These are phyloP conservation scores for Cottus gobio DNA, from an alignment of 2,113 vertebrate species.

Conservation along the genomic window DNA sequence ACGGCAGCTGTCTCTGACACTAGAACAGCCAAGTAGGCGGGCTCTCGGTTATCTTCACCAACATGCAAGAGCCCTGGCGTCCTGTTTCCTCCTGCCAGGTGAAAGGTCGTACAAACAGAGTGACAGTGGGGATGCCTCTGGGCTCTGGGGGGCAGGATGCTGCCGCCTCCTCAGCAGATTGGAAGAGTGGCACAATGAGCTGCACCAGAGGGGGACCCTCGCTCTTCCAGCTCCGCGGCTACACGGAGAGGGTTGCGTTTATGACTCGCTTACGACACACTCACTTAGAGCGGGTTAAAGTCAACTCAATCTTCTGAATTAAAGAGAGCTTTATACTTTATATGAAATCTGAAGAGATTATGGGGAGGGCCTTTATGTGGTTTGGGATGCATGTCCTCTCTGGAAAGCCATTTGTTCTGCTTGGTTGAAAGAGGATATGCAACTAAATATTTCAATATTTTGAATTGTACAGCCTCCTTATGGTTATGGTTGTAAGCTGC, in stretches of 20 bases:
- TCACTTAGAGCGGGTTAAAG: not conserved
- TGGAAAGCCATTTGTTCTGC: not conserved
- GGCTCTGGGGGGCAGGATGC: conserved; percentile 74
- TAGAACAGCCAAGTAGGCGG: conserved; percentile 38
- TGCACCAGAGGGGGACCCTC: conserved; percentile 23
- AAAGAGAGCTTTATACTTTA: not conserved
- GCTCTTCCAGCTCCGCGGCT: conserved; percentile 32
- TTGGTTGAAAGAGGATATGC: not conserved
- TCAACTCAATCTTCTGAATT: not conserved
- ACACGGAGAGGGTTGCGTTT: not conserved
- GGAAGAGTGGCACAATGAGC: conserved; percentile 59
- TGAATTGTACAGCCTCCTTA: not conserved
- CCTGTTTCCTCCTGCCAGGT: conserved; percentile 82
- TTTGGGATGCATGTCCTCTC: not conserved
- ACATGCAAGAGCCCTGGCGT: conserved; percentile 75
- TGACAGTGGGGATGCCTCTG: conserved; percentile 69
- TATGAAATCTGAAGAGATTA: not conserved
- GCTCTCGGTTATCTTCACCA: conserved; percentile 77
- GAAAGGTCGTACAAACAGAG: conserved; percentile 82
- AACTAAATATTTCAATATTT: not conserved
- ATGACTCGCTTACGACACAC: not conserved
- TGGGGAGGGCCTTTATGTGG: not conserved
- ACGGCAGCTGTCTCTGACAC: conserved; percentile 48
- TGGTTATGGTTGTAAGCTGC: not conserved
- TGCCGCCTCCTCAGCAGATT: conserved; percentile 60